Base-by-base conservation (phyloP, 2,797 vertebrate genomes). In the Scarus forsteni region DNA sequence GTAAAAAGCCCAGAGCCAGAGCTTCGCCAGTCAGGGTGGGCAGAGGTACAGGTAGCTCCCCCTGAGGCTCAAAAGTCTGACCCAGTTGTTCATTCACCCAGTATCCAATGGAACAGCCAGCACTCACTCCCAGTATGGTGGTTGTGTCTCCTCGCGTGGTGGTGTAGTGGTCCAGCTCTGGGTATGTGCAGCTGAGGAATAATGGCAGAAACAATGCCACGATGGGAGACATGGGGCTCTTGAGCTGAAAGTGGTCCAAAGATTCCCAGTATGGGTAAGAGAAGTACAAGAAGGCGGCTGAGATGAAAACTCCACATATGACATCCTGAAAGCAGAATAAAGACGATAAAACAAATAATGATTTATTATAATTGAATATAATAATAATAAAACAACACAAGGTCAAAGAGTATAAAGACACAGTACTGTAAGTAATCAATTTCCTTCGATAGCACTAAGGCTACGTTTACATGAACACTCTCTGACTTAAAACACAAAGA, bases 91-190 rank as follows among this genome's bases (percentile, higher is more conserved):
- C 73, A 13, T 95, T 96, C 38, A 95, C 73, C 97, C 98, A 99
- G 90, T 96, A 96, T 0, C 97, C 97, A 11, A 96, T 75, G 0
- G 92, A 95, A 53, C 92, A 92, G 8, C 98, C 98, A 0, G 95
- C 94, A 2, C 92, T 92, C 0, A 65, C 91, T 5, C 95, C 96
- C 12, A 99, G 72, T 10, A 99, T 94, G 16, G 94, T 97, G 48
- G 96, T 97, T 18, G 98, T 99, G 82, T 99, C 98, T 0, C 93
- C 97, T 52, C 97, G 85, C 0, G 97, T 98, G 8, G 97, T 95
- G 92, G 93, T 98, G 90, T 98, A 98, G 58, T 94, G 94, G 77
- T 97, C 96, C 71, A 97, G 86, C 75, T 92, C 92, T 0, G 97
- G 98, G 87, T 99, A 99, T 0, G 92, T 95, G 88, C 96, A 97